Percentiles rank a stretch among this genome's conserved stretches.
Evolutionary conservation across 2,797 vertebrate genomes (phyloP).

Genomic region (Gallinago nigripennis): DNA sequence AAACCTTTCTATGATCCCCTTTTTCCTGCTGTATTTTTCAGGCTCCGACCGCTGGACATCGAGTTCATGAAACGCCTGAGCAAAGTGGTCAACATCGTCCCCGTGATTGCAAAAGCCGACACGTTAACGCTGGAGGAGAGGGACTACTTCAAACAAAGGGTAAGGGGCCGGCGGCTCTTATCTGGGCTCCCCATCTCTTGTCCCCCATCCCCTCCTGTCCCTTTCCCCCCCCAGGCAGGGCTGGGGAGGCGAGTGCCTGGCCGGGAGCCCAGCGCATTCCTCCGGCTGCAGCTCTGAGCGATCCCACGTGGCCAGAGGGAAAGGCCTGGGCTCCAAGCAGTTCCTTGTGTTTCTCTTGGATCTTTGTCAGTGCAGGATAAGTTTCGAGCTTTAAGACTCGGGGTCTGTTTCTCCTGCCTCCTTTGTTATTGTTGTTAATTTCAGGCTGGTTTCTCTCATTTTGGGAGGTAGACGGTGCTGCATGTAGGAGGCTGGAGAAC

Average conservation of each 20-base stretch:
- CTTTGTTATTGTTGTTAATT: background rate
- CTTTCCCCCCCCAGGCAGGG: background rate
- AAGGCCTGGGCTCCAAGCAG: background rate
- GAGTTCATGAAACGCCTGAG: slow-evolving; percentile 97
- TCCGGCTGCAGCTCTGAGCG: slow-evolving; percentile 8
- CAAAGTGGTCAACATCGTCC: slow-evolving; percentile 97
- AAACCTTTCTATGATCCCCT: background rate
- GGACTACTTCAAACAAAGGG: slow-evolving; percentile 92
- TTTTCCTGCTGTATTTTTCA: slow-evolving; percentile 46
- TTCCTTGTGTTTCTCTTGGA: slow-evolving; percentile 70
- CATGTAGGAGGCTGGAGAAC: background rate
- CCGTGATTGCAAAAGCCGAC: slow-evolving; percentile 95
- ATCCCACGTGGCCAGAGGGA: slow-evolving; percentile 33
- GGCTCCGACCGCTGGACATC: slow-evolving; percentile 92
- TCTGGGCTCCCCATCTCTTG: background rate
- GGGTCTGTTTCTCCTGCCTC: slow-evolving; percentile 2
- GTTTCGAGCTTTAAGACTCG: background rate
- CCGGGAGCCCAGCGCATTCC: slow-evolving; percentile 26
- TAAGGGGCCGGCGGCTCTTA: slow-evolving; percentile 54
- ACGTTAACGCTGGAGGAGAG: slow-evolving; percentile 95
- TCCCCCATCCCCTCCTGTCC: background rate
- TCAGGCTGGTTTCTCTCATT: background rate
- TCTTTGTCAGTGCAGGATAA: slow-evolving; percentile 34
- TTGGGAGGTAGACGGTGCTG: background rate
- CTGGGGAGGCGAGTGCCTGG: background rate